A percentile compares a stretch with the other conserved stretches of the same genome.
Evolutionary conservation across 2,888 invertebrate genomes (phyloP).

Genomic region (Tinea pellionella): DNA sequence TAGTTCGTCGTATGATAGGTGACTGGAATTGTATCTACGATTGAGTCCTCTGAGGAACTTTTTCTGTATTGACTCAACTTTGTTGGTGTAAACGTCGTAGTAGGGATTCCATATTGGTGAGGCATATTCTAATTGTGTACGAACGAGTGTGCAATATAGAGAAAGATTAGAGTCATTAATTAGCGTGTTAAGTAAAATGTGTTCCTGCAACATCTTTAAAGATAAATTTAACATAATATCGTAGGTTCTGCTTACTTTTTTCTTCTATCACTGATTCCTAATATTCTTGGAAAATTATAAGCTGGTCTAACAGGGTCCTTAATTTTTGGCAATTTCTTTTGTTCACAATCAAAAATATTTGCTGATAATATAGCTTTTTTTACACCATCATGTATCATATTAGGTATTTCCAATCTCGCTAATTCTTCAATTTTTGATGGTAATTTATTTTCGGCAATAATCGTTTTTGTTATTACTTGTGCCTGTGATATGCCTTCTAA

Average conservation of each 20-base stretch:
- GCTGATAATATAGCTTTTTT: constrained; percentile 73
- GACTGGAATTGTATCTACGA: no score
- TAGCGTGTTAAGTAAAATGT: no score
- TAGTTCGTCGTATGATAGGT: no score
- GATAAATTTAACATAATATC: background rate
- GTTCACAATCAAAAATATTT: constrained; percentile 81
- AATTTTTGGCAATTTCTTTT: constrained; percentile 79
- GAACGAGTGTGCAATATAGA: no score
- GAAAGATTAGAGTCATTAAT: no score
- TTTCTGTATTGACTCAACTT: no score
- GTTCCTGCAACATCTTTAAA: no score
- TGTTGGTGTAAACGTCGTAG: no score
- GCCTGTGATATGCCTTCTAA: constrained; percentile 82
- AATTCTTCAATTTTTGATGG: constrained; percentile 71
- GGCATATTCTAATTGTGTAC: no score
- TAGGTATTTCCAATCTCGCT: constrained; percentile 57
- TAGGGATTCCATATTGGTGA: no score
- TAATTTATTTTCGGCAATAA: constrained; percentile 71
- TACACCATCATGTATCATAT: constrained; percentile 68
- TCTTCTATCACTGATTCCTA: constrained; percentile 79
- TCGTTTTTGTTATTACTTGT: constrained; percentile 82
- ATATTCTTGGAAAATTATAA: constrained; percentile 76
- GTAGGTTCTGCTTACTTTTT: constrained; percentile 68
- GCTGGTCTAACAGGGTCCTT: constrained; percentile 78
- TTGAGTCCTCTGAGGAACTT: no score